Evolutionary conservation across 1,140 invertebrate species (phyloP).

Genomic region (Campoletis sonorensis): DNA sequence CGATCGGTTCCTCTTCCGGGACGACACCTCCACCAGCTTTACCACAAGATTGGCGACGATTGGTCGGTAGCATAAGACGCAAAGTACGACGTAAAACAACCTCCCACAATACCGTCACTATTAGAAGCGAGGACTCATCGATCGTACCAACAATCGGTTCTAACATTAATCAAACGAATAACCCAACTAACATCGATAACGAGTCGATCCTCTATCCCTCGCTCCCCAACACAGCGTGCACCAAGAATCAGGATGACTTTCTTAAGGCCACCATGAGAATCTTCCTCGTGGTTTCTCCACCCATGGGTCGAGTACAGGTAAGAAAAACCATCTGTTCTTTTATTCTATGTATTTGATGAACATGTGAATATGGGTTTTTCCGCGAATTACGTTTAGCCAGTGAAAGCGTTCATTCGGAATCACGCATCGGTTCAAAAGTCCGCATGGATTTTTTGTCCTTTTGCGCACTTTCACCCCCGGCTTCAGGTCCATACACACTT

Average conservation of each 20-base stretch:
- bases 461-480: too few relatives aligned
- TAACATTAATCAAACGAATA: not conserved
- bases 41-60: slow-evolving; percentile 73
- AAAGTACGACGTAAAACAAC: slow-evolving; percentile 68
- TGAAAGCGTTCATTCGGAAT: too few relatives aligned
- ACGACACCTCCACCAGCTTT: slow-evolving; percentile 50
- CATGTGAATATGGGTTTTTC: not conserved
- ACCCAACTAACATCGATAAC: not conserved
- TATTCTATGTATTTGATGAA: not conserved
- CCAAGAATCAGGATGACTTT: slow-evolving; percentile 76
- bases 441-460: too few relatives aligned
- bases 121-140: not conserved
- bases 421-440: too few relatives aligned
- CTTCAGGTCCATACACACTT: too few relatives aligned
- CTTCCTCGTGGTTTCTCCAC: slow-evolving; percentile 81
- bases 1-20: slow-evolving; percentile 46
- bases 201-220: slow-evolving; percentile 3
- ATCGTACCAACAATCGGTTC: not conserved
- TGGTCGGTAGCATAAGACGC: slow-evolving; percentile 73
- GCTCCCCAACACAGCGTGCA: slow-evolving; percentile 25
- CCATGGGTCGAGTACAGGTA: slow-evolving; percentile 81
- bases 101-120: slow-evolving; percentile 51
- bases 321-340: slow-evolving; percentile 43
- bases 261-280: slow-evolving; percentile 82
- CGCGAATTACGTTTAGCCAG: too few relatives aligned